Conservation (phyloP, 2,113 vertebrate species). For the Galemys pyrenaicus region DNA sequence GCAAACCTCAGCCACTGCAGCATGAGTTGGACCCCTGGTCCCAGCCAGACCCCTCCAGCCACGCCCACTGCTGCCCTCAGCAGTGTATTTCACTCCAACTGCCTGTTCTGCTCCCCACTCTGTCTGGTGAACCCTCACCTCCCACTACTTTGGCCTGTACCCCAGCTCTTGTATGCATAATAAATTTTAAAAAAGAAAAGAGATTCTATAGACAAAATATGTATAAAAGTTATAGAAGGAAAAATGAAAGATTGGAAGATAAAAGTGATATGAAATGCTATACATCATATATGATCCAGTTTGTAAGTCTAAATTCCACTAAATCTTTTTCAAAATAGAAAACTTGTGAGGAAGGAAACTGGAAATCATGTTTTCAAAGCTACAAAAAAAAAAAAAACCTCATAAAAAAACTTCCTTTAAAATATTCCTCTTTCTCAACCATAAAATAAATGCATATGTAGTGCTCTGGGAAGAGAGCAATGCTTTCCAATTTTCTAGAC, state of each 20-base stretch:
- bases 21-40: no score
- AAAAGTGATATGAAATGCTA: conserved; percentile 5
- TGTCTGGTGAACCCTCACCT: no score
- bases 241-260: conserved; percentile 53
- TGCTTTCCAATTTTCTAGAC: not conserved
- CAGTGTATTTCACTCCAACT: no score
- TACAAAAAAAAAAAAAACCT: not conserved
- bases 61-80: no score
- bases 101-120: no score
- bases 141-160: no score
- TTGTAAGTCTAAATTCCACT: conserved; percentile 40
- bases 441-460: not conserved
- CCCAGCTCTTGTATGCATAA: no score
- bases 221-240: not conserved
- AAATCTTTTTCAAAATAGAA: conserved; percentile 33
- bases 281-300: not conserved
- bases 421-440: conserved; percentile 12
- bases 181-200: no score
- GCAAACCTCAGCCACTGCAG: no score
- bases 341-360: not conserved
- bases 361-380: not conserved
- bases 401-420: not conserved
- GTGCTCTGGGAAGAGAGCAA: not conserved
- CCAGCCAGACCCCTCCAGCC: no score
- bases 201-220: not conserved